Base-by-base conservation (phyloP, 2,888 invertebrate species). In the Julus scanicus region DNA sequence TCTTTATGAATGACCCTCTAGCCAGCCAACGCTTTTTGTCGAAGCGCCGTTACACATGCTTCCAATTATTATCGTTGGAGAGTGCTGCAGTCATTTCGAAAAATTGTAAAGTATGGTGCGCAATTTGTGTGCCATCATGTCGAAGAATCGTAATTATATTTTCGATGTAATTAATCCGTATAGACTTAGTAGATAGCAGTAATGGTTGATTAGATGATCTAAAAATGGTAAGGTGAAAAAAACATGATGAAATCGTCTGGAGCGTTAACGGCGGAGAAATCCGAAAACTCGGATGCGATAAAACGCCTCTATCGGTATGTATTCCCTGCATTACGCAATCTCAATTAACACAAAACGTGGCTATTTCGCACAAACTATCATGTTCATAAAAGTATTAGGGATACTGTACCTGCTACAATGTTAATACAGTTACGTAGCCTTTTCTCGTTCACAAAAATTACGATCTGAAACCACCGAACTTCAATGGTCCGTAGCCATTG, bases 191-290 rank as follows among this genome's bases (percentile, higher is more conserved):
- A 86, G 86, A 86, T 86, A 86, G 53, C 86, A 86, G 63, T 63
- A 57, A 86, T 86, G 40, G 85, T 48, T 85, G 48, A 48, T 48
- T 44, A 85, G 29, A 85, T 85, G 85, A n/a, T 85, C 49, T 44
- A 85, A 89, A 89, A 88, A 89, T 89, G 89, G 89, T 89, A 53
- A 89, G 71, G 87, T 89, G 88, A 89, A 57, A 87, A n/a, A n/a
- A 71, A 40, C n/a, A 89, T 83, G 83, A 89, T 88, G 87, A 89
- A 89, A 84, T 71, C 40, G 29, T 57, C 88, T 57, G 89, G 80
- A 63, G 20, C 89, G 53, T 84, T 88, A 44, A 39, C 86, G 87
- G 86, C 40, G 71, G 89, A 89, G 71, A 89, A 88, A 71, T 88
- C 87, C 84, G 89, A 89, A 44, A 89, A 84, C 57, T 84, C 87